A percentile compares a stretch with the other conserved stretches of the same genome.
Conservation (phyloP, 2,888 invertebrate species). For the Rhagonycha lutea region DNA sequence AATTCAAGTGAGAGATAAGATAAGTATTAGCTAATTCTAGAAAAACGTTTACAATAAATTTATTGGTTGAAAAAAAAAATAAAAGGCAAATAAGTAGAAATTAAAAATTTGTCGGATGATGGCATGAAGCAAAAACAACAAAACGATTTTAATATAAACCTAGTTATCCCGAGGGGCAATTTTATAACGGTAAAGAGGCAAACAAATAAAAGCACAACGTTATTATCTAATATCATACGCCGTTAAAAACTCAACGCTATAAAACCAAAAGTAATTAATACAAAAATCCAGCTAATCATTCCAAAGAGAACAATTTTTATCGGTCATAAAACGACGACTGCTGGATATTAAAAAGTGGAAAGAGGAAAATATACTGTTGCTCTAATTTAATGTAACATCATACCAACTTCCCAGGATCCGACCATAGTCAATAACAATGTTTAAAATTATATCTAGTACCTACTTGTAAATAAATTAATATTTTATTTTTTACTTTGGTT, state of each 20-base stretch:
- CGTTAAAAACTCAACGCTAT: slow-evolving; percentile 28
- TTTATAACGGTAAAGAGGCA: slow-evolving; percentile 18
- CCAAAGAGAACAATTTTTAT: slow-evolving; percentile 35
- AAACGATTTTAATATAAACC: slow-evolving; percentile 22
- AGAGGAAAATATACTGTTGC: slow-evolving; percentile 11
- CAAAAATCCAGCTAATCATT: slow-evolving; percentile 37
- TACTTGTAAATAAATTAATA: slow-evolving; percentile 46
- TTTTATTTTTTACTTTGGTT: slow-evolving; percentile 44
- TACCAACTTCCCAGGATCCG: slow-evolving; percentile 26
- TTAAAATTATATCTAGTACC: slow-evolving; percentile 47
- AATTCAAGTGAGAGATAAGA: neutral
- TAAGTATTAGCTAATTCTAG: neutral
- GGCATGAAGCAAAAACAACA: slow-evolving; percentile 11
- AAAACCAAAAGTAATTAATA: slow-evolving; percentile 35
- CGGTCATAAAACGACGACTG: slow-evolving; percentile 34
- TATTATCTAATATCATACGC: slow-evolving; percentile 29
- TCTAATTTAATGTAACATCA: slow-evolving; percentile 23
- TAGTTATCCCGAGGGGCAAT: slow-evolving; percentile 21
- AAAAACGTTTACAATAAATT: neutral
- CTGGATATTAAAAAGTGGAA: slow-evolving; percentile 25
- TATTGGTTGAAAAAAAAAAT: neutral
- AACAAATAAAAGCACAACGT: slow-evolving; percentile 24
- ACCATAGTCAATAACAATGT: slow-evolving; percentile 44
- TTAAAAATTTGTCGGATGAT: neutral
- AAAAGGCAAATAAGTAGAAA: neutral